phyloP scores from a whole-genome alignment of 2,888 invertebrate species.

The Hydrotaea diabolus region DNA sequence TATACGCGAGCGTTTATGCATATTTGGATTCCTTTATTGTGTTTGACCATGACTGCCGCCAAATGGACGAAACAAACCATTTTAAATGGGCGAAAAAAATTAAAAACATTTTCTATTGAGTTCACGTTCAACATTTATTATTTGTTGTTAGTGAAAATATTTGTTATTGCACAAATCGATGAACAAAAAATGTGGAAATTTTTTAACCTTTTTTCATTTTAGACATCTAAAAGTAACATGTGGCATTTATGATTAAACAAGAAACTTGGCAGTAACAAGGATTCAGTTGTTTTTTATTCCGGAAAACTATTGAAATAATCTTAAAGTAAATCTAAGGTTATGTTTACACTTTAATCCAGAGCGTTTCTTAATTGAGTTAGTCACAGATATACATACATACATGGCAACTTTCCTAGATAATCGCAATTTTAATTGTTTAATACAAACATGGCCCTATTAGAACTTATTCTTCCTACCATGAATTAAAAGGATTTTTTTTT shows the following conservation, averaged over 20 bases:
- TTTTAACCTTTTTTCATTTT: background rate
- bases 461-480: too few species aligned
- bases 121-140: conserved; percentile 25
- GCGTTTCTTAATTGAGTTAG: too few species aligned
- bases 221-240: background rate
- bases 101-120: conserved; percentile 19
- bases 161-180: background rate
- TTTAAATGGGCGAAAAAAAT: background rate
- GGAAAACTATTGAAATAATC: too few species aligned
- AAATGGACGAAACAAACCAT: conserved; percentile 12
- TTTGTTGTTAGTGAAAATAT: conserved; percentile 14
- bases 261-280: background rate
- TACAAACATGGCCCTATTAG: too few species aligned
- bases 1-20: background rate
- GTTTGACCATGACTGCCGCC: conserved; percentile 6
- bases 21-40: conserved; percentile 11
- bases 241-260: background rate
- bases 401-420: too few species aligned
- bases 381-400: too few species aligned
- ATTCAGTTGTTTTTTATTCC: too few species aligned
- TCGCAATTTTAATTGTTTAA: too few species aligned
- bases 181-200: background rate
- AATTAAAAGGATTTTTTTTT: too few species aligned
- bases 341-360: too few species aligned
- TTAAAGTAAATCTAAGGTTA: too few species aligned